Percentiles rank a stretch among this genome's conserved stretches.
phyloP scores from a whole-genome alignment of 2,113 vertebrate genomes.

The Petromus typicus region DNA sequence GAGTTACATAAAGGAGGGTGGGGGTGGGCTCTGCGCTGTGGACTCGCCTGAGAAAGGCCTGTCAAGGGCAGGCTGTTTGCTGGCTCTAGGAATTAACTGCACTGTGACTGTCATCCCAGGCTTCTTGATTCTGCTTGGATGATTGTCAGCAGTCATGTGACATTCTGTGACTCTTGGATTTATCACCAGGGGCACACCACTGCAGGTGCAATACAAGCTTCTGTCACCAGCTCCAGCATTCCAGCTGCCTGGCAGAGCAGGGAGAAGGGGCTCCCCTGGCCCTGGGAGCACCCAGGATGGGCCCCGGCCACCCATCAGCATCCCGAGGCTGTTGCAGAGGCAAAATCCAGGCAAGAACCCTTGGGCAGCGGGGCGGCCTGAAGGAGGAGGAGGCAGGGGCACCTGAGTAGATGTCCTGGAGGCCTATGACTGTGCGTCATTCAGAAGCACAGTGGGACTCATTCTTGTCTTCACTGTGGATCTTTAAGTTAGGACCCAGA shows the following conservation, averaged over 20 bases:
- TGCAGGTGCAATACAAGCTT: constrained; percentile 63
- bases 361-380: background rate
- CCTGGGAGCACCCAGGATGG: constrained; percentile 61
- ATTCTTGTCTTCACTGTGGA: background rate
- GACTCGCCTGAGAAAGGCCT: too few relatives aligned
- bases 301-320: constrained; percentile 80
- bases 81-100: background rate
- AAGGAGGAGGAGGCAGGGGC: background rate
- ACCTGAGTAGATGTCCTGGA: background rate
- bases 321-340: constrained; percentile 84
- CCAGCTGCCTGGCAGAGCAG: constrained; percentile 58
- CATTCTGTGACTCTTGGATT: background rate
- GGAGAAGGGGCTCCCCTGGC: background rate
- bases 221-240: constrained; percentile 43
- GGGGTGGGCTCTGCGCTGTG: background rate
- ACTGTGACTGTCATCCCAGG: rapidly evolving
- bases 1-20: background rate
- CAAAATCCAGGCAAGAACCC: constrained; percentile 81
- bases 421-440: background rate
- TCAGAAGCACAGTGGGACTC: too few relatives aligned
- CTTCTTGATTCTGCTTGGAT: background rate
- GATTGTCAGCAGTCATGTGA: too few relatives aligned
- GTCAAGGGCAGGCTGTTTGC: background rate
- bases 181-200: constrained; percentile 80
- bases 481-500: background rate